phyloP scores from a whole-genome alignment of 2,888 invertebrate species.

The Phytoseiulus persimilis region DNA sequence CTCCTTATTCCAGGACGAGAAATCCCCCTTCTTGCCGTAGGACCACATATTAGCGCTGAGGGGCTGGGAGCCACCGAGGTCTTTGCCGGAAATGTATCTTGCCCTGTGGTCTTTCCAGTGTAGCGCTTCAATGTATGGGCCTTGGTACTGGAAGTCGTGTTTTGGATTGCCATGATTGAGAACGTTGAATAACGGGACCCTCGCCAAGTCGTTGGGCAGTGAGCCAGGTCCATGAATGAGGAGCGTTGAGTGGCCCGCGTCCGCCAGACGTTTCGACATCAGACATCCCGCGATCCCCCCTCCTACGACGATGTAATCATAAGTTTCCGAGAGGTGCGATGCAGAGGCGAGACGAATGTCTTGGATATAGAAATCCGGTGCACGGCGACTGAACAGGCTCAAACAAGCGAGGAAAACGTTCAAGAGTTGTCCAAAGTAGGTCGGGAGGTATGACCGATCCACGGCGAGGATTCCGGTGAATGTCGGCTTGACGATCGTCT shows the following conservation, averaged over 20 bases:
- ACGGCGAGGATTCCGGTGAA: not conserved
- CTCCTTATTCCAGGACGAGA: not conserved
- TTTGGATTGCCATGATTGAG: not conserved
- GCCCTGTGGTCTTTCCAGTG: not conserved
- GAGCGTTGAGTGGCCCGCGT: not conserved
- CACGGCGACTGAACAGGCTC: not conserved
- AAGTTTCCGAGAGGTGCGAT: not conserved
- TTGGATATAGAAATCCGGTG: not conserved
- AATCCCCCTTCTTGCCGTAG: not conserved
- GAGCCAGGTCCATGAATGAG: not conserved
- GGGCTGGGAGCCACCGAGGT: not conserved
- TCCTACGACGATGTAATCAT: constrained; percentile 6
- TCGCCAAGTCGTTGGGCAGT: not conserved
- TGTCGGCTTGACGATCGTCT: not conserved
- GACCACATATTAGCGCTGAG: constrained; percentile 9
- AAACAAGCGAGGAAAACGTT: not conserved
- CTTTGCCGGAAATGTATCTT: not conserved
- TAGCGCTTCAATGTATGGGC: not conserved
- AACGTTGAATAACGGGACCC: not conserved
- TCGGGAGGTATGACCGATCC: not conserved
- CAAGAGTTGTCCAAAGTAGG: not conserved
- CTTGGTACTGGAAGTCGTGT: not conserved
- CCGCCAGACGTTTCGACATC: not conserved
- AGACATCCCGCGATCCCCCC: constrained; percentile 9
- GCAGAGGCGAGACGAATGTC: not conserved